Base-by-base conservation (phyloP, 1,140 invertebrate species). In the Mercenaria mercenaria region DNA sequence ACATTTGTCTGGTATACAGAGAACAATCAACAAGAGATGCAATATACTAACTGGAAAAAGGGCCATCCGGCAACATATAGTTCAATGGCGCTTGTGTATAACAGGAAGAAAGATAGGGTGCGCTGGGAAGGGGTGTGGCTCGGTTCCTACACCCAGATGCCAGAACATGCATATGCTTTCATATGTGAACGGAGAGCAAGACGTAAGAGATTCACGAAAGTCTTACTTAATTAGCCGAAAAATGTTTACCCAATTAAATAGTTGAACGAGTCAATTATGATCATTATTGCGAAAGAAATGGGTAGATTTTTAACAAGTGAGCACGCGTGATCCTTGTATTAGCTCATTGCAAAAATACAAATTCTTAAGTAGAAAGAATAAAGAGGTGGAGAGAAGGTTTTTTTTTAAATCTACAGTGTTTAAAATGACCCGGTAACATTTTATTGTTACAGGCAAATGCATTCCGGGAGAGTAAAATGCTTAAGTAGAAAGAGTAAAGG, bases 371-470 rank as follows among this genome's bases (percentile, higher is more conserved):
- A n/a, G n/a, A n/a, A n/a, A n/a, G n/a, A n/a, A n/a, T n/a, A n/a
- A n/a, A n/a, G n/a, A n/a, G n/a, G n/a, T n/a, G n/a, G n/a, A n/a
- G n/a, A n/a, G n/a, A n/a, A n/a, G n/a, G n/a, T n/a, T n/a, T n/a
- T n/a, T n/a, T n/a, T n/a, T n/a, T n/a, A n/a, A n/a, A n/a, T n/a
- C n/a, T n/a, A n/a, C n/a, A n/a, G n/a, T n/a, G n/a, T n/a, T n/a
- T n/a, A n/a, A n/a, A n/a, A n/a, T n/a, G n/a, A n/a, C n/a, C n/a
- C n/a, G n/a, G n/a, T n/a, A n/a, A n/a, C n/a, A n/a, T n/a, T n/a
- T n/a, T n/a, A n/a, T n/a, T n/a, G n/a, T n/a, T n/a, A n/a, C n/a
- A 94, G 93, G 94, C 29, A 94, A 92, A 72, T 95, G 94, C 81
- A 64, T 93, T n/a, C 41, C 69, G 8, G 90, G 91, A 39, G 29